Percentiles rank a stretch among this genome's conserved stretches.
These are phyloP conservation scores for Mycteria americana DNA, from an alignment of 2,797 vertebrate species.

Conservation along the genomic window DNA sequence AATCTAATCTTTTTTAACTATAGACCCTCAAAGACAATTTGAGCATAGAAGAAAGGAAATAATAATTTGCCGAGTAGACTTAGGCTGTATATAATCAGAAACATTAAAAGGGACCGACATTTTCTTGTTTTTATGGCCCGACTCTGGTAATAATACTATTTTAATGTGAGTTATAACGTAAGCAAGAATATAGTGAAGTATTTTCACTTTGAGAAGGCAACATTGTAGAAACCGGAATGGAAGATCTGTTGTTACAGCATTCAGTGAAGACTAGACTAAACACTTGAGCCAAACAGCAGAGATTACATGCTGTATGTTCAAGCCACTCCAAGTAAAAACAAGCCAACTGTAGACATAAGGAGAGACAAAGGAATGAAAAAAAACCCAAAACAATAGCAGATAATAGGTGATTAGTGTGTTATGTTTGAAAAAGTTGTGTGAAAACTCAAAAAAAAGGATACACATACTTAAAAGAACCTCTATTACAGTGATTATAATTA, in stretches of 20 bases:
- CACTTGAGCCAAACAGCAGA: conserved; percentile 19
- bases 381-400: not conserved
- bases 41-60: not conserved
- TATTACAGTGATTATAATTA: not conserved
- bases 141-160: not conserved
- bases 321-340: conserved; percentile 4
- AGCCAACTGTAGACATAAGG: conserved; percentile 1
- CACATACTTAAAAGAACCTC: not conserved
- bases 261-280: conserved; percentile 3
- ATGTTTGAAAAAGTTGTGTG: not conserved
- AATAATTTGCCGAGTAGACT: not conserved
- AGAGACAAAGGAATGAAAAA: not conserved
- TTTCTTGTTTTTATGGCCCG: not conserved
- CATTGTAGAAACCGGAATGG: not conserved
- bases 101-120: not conserved
- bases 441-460: not conserved
- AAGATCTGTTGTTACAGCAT: conserved; percentile 21
- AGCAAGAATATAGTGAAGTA: not conserved
- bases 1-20: not conserved
- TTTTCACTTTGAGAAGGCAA: conserved; percentile 8
- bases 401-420: not conserved
- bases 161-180: not conserved
- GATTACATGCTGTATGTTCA: conserved; percentile 28
- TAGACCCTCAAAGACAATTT: not conserved
- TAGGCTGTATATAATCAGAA: not conserved